Conservation (phyloP, 1,140 invertebrate genomes). For the Bombus polaris region DNA sequence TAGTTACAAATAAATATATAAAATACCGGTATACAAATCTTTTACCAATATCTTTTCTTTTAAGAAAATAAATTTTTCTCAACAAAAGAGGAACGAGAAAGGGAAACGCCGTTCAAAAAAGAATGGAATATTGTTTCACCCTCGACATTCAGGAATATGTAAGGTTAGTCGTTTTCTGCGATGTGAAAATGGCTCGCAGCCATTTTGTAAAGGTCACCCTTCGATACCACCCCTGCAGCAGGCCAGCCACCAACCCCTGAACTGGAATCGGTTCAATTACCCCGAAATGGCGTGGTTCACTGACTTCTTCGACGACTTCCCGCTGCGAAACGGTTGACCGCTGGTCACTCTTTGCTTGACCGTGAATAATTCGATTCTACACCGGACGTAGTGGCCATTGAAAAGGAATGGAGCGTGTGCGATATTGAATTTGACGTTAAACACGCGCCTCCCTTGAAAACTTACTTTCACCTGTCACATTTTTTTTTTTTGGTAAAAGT, state of each 20-base stretch:
- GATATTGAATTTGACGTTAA: conserved; percentile 64
- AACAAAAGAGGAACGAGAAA: neutral
- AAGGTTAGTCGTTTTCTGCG: neutral
- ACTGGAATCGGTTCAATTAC: conserved; percentile 70
- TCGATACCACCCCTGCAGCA: conserved; percentile 62
- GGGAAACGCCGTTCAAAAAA: neutral
- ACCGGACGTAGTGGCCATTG: conserved; percentile 33
- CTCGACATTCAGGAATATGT: neutral
- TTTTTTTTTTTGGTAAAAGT: too few species aligned
- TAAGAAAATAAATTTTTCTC: neutral
- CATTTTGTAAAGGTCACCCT: conserved; percentile 77
- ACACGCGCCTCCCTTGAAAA: conserved; percentile 30
- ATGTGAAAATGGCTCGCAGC: conserved; percentile 71
- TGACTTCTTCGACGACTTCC: conserved; percentile 67
- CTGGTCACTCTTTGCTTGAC: conserved; percentile 80
- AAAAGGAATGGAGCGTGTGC: conserved; percentile 53
- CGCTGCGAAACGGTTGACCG: conserved; percentile 78
- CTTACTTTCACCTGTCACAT: conserved; percentile 22
- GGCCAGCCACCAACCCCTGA: conserved; percentile 50
- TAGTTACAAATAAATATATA: too few species aligned
- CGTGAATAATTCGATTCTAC: conserved; percentile 77
- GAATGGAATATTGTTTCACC: neutral
- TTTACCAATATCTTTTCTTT: neutral
- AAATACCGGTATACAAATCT: neutral
- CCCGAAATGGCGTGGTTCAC: conserved; percentile 68